Evolutionary conservation across 35 echinoderm and acorn worm species (phyloP).

Genomic region (Lytechinus variegatus): DNA sequence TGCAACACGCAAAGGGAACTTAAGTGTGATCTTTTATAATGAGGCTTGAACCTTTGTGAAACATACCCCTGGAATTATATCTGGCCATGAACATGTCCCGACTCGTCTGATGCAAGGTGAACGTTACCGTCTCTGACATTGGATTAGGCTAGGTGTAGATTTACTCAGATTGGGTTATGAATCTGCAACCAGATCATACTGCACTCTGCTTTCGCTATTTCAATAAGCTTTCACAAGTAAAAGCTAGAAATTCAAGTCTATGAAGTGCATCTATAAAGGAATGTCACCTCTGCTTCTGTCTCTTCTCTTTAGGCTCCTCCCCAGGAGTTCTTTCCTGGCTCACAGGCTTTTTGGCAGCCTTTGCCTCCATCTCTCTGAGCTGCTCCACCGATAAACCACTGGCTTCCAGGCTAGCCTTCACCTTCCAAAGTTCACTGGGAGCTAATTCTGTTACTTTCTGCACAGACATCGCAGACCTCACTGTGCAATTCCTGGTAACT

Average conservation of each 20-base stretch:
- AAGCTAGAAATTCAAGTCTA: not conserved
- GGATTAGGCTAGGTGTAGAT: no score
- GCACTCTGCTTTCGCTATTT: not conserved
- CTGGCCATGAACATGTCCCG: no score
- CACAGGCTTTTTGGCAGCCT: not conserved
- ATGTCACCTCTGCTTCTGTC: not conserved
- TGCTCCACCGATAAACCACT: constrained; percentile 29
- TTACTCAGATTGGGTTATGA: not conserved
- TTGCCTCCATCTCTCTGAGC: not conserved
- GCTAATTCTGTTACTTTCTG: constrained; percentile 53
- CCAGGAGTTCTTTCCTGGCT: not conserved
- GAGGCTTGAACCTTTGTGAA: no score
- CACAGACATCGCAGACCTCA: constrained; percentile 68
- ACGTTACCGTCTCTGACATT: no score
- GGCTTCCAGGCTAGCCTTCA: constrained; percentile 64
- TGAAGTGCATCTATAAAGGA: not conserved
- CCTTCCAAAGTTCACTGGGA: constrained; percentile 68
- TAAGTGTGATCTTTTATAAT: no score
- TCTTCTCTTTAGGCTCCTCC: constrained; percentile 22
- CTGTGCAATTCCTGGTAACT: constrained; percentile 65
- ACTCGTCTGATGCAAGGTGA: no score
- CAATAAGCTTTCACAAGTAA: not conserved
- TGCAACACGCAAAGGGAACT: no score
- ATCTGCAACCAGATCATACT: not conserved
- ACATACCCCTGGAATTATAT: no score